Evolutionary conservation across 2,797 vertebrate genomes (phyloP).

Genomic region (Anguilla obscura): DNA sequence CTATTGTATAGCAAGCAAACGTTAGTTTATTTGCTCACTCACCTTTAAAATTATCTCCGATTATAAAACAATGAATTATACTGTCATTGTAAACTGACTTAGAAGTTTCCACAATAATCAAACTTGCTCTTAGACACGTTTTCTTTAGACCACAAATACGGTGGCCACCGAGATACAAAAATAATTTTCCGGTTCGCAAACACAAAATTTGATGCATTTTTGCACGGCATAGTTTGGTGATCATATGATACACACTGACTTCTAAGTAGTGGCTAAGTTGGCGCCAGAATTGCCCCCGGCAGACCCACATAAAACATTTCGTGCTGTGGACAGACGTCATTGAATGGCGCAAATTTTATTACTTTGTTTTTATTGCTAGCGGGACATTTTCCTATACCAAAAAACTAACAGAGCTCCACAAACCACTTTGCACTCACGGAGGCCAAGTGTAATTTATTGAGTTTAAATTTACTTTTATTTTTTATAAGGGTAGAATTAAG

Average conservation of each 20-base stretch:
- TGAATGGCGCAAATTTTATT: background rate
- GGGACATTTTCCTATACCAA: background rate
- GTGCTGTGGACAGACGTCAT: background rate
- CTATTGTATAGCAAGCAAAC: background rate
- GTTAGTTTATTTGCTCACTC: background rate
- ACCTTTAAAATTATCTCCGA: background rate
- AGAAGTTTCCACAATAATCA: background rate
- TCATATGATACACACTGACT: background rate
- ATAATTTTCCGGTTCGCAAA: background rate
- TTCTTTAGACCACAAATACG: background rate
- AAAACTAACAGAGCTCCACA: background rate
- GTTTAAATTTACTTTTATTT: background rate
- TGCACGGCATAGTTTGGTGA: background rate
- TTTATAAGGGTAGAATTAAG: background rate
- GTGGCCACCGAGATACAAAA: conserved; percentile 5
- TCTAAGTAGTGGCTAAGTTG: background rate
- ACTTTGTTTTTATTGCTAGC: background rate
- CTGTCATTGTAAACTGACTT: background rate
- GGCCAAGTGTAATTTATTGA: background rate
- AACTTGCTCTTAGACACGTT: background rate
- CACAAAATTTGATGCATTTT: background rate
- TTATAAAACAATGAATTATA: background rate
- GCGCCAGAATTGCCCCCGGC: background rate
- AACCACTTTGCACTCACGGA: background rate
- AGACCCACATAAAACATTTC: background rate